Evolutionary conservation across 1,140 invertebrate species (phyloP), one percentile per base, ranked within the genome.

Genomic region (Drosophila aff.): DNA sequence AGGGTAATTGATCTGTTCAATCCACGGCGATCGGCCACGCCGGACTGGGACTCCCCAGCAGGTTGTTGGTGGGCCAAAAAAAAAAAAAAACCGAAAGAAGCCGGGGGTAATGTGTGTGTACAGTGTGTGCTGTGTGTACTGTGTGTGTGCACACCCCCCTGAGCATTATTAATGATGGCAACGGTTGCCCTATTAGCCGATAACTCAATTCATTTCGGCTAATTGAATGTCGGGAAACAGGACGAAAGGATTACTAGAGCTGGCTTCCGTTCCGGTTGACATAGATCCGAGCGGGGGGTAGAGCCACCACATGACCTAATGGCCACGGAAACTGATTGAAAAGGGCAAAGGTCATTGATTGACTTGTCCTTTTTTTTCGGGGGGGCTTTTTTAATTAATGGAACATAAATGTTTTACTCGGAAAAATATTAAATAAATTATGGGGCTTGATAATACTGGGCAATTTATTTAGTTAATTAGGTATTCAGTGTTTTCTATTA

Each of bases 131-230:
- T 13, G 33, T 36, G 11, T 13, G 33, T 43, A 13, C 36, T 33
- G 9, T 16, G 31, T 36, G 10, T 21, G 8, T 38, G 33, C 23
- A 13, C 41, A 3, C 52, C 44, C 47, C 41, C 69, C 59, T 81
- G 73, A 89, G 84, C 81, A 72, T 89, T 89, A 87, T 87, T 87
- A 89, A 87, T 87, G 84, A 89, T 87, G 84, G 61, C 80, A 67
- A 57, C 59, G 73, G 73, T 53, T 71, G 82, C 61, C 74, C 83
- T 81, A 85, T 85, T 85, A 85, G 68, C 69, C 81, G 81, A 87
- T 87, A 87, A 79, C 84, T 87, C 84, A 87, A 87, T 87, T 87
- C 69, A 78, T 89, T 89, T 81, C 68, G 77, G 72, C 84, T 84
- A 87, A 87, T 84, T 87, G 84, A 77, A 65, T 62, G 58, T 49